A percentile compares a stretch with the other conserved stretches of the same genome.
Conservation (phyloP, 2,888 invertebrate species). For the Phanerotoma sp. region DNA sequence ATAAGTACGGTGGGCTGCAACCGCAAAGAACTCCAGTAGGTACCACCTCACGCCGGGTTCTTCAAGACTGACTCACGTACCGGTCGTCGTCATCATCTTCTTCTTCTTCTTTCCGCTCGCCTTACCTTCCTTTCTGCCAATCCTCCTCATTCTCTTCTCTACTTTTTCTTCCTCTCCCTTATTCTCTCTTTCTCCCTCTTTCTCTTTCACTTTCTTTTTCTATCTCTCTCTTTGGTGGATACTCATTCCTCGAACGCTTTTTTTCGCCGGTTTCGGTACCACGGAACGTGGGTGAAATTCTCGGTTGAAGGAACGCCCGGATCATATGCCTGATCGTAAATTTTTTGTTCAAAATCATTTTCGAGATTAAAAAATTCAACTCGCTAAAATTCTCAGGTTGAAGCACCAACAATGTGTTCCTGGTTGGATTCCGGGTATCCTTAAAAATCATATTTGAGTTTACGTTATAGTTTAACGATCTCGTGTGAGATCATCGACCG, state of each 20-base stretch:
- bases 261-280: constrained; percentile 4
- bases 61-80: constrained; percentile 48
- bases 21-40: constrained; percentile 37
- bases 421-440: too few relatives aligned
- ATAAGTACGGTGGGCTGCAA: constrained; percentile 28
- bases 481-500: too few relatives aligned
- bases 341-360: neutral
- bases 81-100: constrained; percentile 42
- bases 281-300: constrained; percentile 31
- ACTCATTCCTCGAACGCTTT: constrained; percentile 17
- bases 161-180: constrained; percentile 5
- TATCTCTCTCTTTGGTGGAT: constrained; percentile 2
- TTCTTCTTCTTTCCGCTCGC: constrained; percentile 29
- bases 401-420: too few relatives aligned
- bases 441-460: too few relatives aligned
- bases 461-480: too few relatives aligned
- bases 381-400: too few relatives aligned
- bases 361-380: neutral
- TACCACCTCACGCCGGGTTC: constrained; percentile 40
- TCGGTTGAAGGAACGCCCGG: constrained; percentile 11
- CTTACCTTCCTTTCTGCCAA: constrained; percentile 11
- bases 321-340: neutral
- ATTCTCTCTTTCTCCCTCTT: constrained; percentile 10
- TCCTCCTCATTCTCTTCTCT: constrained; percentile 3
- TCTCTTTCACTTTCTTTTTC: constrained; percentile 6